Conservation (phyloP, 2,888 invertebrate species). For the Melolontha melolontha region DNA sequence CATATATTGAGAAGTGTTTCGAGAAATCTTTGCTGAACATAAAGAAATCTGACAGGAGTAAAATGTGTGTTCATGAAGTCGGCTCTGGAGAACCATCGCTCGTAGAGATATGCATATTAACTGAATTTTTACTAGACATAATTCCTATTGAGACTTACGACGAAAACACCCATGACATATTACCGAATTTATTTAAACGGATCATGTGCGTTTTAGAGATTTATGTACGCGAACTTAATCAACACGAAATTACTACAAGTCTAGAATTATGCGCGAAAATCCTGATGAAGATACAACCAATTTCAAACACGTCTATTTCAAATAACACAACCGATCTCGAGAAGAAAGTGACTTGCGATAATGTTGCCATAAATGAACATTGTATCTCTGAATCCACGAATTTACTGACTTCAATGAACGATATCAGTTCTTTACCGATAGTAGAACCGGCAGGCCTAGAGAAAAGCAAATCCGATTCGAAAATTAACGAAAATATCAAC, state of each 20-base stretch:
- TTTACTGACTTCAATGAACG: conserved; percentile 19
- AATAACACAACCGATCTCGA: conserved; percentile 35
- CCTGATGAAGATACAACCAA: conserved; percentile 80
- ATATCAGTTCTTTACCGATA: conserved; percentile 4
- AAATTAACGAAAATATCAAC: conserved; percentile 67
- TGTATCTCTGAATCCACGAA: conserved; percentile 4
- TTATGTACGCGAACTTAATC: conserved; percentile 69
- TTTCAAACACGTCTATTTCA: conserved; percentile 62
- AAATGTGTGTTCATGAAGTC: conserved; percentile 65
- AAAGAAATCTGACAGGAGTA: conserved; percentile 47
- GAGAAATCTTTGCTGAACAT: conserved; percentile 65
- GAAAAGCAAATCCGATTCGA: conserved; percentile 77
- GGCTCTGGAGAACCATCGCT: conserved; percentile 74
- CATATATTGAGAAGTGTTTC: conserved; percentile 77
- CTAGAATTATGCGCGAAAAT: conserved; percentile 80
- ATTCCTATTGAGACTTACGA: conserved; percentile 81
- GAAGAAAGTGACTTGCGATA: conserved; percentile 13
- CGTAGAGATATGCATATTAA: conserved; percentile 78
- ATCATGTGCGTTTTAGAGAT: conserved; percentile 73
- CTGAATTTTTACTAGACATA: conserved; percentile 81
- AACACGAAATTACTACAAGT: conserved; percentile 74
- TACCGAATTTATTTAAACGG: conserved; percentile 80
- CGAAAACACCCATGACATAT: conserved; percentile 81
- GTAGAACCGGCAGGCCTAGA: conserved; percentile 62
- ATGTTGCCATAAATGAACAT: neutral